Base-by-base conservation (phyloP, 1,140 invertebrate species). In the Rhagoletis pomonella region DNA sequence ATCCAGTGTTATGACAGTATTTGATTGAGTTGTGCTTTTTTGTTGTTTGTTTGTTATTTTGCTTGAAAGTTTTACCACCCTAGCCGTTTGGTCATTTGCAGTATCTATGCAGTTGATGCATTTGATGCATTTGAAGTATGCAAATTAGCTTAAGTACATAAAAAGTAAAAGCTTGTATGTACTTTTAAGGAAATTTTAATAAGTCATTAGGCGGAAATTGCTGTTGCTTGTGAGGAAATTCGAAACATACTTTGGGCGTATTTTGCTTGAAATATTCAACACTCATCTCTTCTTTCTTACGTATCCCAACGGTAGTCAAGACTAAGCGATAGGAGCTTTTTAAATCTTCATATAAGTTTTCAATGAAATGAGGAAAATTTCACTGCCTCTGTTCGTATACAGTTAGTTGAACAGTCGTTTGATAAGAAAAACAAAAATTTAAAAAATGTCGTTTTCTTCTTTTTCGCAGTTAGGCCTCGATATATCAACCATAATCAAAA, bases 21-120 rank as follows among this genome's bases (percentile, higher is more conserved):
- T 44, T 73, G 67, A 73, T 73, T 73, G 67, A 73, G 67, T 73
- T 73, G 67, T n/a, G 42, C 67, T 73, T 47, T 73, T 73, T 69
- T 69, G 65, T 44, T 14, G 29, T 69, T 55, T 44, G 9, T 44
- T 69, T 42, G 65, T 3, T 10, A 42, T 12, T 73, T 17, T 73
- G 39, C 17, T 73, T 14, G n/a, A 73, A 73, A 73, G 67, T 73
- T 73, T 44, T 73, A 17, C 67, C 17, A 4, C 67, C 64, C 17
- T 17, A 73, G 39, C 67, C 39, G 50, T 10, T 59, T 19, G 81
- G 58, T 39, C 39, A n/a, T 58, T 85, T 85, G 1, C 58, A 39
- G 12, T 42, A 73, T 14, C 67, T 42, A 42, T 73, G 67, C 14
- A 47, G 12, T 14, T 73, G 17, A 3, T 73, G 64, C 12, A 44